Evolutionary conservation across 2,888 invertebrate genomes (phyloP), one percentile per base, ranked within the genome.

Genomic region (Aporophyla nigra): DNA sequence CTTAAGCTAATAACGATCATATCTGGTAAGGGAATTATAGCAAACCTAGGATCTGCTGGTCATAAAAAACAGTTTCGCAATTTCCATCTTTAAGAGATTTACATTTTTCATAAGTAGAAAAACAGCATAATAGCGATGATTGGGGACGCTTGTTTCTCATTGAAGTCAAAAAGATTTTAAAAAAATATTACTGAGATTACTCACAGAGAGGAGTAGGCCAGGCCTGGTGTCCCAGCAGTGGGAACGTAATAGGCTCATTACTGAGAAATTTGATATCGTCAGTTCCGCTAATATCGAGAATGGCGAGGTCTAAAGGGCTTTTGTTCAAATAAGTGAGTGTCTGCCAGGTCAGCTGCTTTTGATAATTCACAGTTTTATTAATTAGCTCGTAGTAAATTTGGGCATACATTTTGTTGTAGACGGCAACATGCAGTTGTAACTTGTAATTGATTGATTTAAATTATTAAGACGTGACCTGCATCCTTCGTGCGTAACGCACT

Each of bases 321-420:
- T 33, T 16, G n/a, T 67, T 33, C 33, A 53, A 51, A 21, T 66
- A 27, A 66, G 14, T 14, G 5, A 51, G 51, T 19, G 67, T 53
- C 14, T 40, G n/a, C 51, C 51, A 53, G 66, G 16, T 16, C n/a
- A 40, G 40, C 53, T 40, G 53, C 33, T 27, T 66, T 51, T 33
- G 51, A n/a, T 66, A n/a, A 68, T 54, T 68, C 54, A 54, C 24
- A 40, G 54, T 68, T 43, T 56, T 56, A 40, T n/a, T 10, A 67
- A 67, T 33, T 33, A 53, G 33, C n/a, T 53, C 10, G 33, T 59
- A 33, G 10, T 61, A 5, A 27, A 59, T 59, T 43, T 46, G 21
- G 5, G 7, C 33, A 33, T 9, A n/a, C n/a, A 19, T 46, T 54
- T 12, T 19, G 6, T 46, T 19, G 14, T 33, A 71, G 19, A 33